Percentiles rank a stretch among this genome's conserved stretches.
These are phyloP conservation scores for Bolborhynchus lineola DNA, from an alignment of 2,113 vertebrate species.

Conservation along the genomic window DNA sequence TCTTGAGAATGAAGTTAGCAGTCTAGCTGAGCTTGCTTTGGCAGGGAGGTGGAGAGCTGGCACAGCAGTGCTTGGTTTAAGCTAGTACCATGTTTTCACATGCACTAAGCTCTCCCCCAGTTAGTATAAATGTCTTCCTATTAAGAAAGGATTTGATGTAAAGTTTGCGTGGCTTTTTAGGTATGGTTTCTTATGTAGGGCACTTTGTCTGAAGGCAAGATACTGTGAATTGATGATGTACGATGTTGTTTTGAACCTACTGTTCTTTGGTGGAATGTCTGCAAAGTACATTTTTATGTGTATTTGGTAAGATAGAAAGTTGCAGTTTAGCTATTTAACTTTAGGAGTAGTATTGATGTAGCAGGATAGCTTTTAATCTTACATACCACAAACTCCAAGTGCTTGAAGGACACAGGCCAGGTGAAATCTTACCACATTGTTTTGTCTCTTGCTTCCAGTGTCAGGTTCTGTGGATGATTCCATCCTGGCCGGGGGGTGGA, in stretches of 20 bases:
- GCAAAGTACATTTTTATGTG: not conserved
- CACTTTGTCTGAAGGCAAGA: conserved; percentile 40
- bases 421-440: not conserved
- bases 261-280: conserved; percentile 22
- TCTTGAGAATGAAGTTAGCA: not conserved
- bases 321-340: conserved; percentile 22
- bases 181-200: conserved; percentile 11
- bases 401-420: not conserved
- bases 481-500: not conserved
- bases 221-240: conserved; percentile 36
- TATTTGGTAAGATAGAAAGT: conserved; percentile 21
- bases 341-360: not conserved
- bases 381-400: not conserved
- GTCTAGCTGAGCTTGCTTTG: not conserved
- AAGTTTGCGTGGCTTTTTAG: conserved; percentile 11
- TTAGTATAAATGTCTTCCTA: not conserved
- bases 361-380: not conserved
- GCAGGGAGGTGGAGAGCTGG: not conserved
- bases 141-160: not conserved
- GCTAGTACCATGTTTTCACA: not conserved
- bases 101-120: not conserved
- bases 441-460: not conserved
- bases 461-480: not conserved
- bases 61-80: not conserved
- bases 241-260: not conserved